A percentile compares a stretch with the other conserved stretches of the same genome.
Conservation (phyloP, 2,797 vertebrate species). For the Euthynnus affinis region DNA sequence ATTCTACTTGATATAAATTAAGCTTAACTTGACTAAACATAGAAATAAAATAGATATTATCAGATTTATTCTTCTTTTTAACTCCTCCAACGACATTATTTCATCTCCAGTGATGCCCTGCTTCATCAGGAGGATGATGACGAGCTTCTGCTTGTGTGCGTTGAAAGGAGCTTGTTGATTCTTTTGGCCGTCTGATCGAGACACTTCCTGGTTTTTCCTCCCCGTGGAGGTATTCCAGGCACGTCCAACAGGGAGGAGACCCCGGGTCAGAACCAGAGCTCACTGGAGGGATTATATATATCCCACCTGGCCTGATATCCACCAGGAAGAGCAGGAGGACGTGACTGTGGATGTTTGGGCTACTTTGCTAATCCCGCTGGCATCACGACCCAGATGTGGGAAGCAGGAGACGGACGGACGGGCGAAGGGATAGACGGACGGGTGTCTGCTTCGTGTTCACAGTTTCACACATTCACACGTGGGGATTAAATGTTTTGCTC, state of each 20-base stretch:
- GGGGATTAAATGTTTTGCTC: not conserved
- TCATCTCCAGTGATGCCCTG: not conserved
- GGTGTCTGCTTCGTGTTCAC: no score
- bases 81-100: not conserved
- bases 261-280: not conserved
- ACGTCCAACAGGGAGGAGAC: not conserved
- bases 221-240: not conserved
- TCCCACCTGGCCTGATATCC: constrained; percentile 1
- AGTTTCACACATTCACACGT: no score
- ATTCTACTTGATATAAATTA: not conserved
- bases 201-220: not conserved
- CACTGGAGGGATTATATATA: constrained; percentile 3
- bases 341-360: not conserved
- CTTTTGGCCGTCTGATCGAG: not conserved
- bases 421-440: not conserved
- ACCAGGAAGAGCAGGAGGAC: not conserved
- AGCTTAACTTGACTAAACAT: not conserved
- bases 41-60: no score
- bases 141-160: not conserved
- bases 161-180: not conserved
- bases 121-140: constrained; percentile 1
- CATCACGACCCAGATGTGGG: not conserved
- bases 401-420: not conserved
- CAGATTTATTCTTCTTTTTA: no score
- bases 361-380: constrained; percentile 1